Percentiles rank a stretch among this genome's conserved stretches.
These are phyloP conservation scores for Cistogaster globosa DNA, from an alignment of 2,888 invertebrate species.

Conservation along the genomic window DNA sequence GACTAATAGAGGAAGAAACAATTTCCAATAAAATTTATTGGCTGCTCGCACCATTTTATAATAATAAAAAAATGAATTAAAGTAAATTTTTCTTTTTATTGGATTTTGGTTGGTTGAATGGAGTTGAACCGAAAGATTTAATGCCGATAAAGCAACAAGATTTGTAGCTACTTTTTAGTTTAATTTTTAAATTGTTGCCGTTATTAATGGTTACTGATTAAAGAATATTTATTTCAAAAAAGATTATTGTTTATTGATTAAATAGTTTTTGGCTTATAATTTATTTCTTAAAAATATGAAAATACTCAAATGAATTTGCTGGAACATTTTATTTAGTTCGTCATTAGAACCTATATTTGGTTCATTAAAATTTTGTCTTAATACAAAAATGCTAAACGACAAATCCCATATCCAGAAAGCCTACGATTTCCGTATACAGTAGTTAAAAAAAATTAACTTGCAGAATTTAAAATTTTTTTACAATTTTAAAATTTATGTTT, in stretches of 20 bases:
- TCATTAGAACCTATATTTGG: no score
- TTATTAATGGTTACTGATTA: slow-evolving; percentile 42
- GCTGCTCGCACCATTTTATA: not conserved
- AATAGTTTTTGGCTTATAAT: not conserved
- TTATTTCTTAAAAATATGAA: no score
- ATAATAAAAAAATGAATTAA: slow-evolving; percentile 37
- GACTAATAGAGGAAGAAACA: not conserved
- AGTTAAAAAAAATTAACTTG: no score
- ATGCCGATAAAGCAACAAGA: slow-evolving; percentile 44
- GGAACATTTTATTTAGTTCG: no score
- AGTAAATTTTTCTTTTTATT: slow-evolving; percentile 7
- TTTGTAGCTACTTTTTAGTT: slow-evolving; percentile 63
- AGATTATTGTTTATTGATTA: slow-evolving; percentile 48
- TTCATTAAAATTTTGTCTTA: no score
- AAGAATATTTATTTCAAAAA: slow-evolving; percentile 53
- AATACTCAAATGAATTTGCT: no score
- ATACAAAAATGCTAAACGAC: no score
- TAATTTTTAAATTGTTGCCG: slow-evolving; percentile 65
- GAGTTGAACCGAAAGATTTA: slow-evolving; percentile 39
- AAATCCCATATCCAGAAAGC: no score
- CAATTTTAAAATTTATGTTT: no score
- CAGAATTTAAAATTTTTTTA: no score
- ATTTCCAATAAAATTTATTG: slow-evolving; percentile 24
- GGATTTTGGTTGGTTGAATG: not conserved
- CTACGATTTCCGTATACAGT: no score